A percentile compares a stretch with the other conserved stretches of the same genome.
These are phyloP conservation scores for Ceuthmochares aereus DNA, from an alignment of 2,113 vertebrate genomes.

Conservation along the genomic window DNA sequence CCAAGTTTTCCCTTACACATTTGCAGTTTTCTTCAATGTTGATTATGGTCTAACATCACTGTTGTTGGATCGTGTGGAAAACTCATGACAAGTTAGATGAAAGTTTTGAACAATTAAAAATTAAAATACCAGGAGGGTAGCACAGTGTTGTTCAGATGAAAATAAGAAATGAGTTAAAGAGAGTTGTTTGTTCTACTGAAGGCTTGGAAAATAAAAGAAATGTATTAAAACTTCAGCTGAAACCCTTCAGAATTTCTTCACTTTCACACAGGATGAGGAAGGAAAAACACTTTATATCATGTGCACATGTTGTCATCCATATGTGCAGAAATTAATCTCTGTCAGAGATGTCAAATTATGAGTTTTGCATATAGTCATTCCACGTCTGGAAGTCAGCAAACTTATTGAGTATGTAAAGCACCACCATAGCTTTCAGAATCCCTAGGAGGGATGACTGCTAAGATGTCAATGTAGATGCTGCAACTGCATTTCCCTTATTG, in stretches of 20 bases:
- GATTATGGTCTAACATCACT: neutral
- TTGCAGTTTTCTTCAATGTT: neutral
- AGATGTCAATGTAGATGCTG: neutral
- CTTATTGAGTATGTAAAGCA: neutral
- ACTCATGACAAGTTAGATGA: neutral
- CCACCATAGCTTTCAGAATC: neutral
- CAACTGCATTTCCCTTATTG: neutral
- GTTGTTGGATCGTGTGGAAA: neutral
- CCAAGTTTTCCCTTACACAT: neutral
- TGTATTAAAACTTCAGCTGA: neutral
- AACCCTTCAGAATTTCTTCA: neutral
- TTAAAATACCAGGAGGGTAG: neutral
- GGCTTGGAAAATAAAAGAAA: neutral
- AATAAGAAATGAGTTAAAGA: neutral
- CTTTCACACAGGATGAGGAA: neutral
- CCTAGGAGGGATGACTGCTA: neutral
- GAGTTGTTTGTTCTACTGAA: neutral
- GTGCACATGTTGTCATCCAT: fast-evolving
- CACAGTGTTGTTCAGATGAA: fast-evolving
- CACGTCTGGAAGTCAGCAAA: neutral
- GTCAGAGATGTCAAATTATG: neutral
- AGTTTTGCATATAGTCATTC: neutral
- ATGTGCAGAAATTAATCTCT: neutral
- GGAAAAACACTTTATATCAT: neutral
- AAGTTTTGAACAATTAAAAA: neutral